A percentile compares a stretch with the other conserved stretches of the same genome.
phyloP scores from a whole-genome alignment of 1,140 invertebrate genomes.

The Antheraea mylitta region DNA sequence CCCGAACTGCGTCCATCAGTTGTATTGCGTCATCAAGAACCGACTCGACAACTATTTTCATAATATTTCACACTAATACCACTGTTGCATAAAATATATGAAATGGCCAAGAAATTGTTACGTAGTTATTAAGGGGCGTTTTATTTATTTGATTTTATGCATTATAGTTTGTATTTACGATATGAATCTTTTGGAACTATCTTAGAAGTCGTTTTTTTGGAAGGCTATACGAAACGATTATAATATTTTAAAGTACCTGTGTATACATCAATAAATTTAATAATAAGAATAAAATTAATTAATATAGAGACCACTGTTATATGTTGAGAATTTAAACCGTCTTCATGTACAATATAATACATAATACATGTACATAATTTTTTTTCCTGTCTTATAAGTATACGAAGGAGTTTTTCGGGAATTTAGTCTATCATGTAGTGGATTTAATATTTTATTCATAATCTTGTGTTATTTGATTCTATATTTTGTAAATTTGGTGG shows the following conservation, averaged over 20 bases:
- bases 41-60: slow-evolving; percentile 15
- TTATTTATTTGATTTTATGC: not conserved
- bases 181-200: not conserved
- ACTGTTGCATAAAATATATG: slow-evolving; percentile 2
- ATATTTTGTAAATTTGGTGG: too few relatives aligned
- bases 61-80: slow-evolving; percentile 15
- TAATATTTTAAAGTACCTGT: not conserved
- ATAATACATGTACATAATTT: too few relatives aligned
- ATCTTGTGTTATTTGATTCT: too few relatives aligned
- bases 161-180: not conserved
- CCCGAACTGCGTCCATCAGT: not conserved
- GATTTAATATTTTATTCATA: too few relatives aligned
- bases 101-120: not conserved
- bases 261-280: too few relatives aligned
- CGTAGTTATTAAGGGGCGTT: not conserved
- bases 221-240: not conserved
- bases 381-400: too few relatives aligned
- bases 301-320: too few relatives aligned
- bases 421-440: too few relatives aligned
- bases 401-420: too few relatives aligned
- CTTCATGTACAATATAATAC: too few relatives aligned
- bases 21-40: slow-evolving; percentile 16
- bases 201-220: not conserved
- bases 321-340: too few relatives aligned
- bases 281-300: too few relatives aligned